Base-by-base conservation (phyloP, 2,113 vertebrate genomes). In the Ailuropoda melanoleuca region DNA sequence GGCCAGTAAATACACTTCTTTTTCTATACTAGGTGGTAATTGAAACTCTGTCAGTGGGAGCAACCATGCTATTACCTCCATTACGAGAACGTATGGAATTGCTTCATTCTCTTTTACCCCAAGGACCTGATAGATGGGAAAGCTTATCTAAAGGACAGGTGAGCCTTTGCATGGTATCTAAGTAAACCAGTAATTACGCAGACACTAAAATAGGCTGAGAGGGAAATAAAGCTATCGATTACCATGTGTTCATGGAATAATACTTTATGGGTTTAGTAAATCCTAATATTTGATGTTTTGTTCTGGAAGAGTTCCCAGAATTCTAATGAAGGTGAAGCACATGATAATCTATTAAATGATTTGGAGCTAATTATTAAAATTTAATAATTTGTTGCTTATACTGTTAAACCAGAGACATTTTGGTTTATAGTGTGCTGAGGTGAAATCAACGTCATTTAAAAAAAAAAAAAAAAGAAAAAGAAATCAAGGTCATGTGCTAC, bases 81-180 rank as follows among this genome's bases (percentile, higher is more conserved):
- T 98, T 99, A 91, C 98, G 99, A 96, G 99, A 99, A 98, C 99
- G 99, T 85, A 99, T 99, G 99, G 99, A 99, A 97, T 99, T 99
- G 34, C 99, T 99, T 1, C 99, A 99, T 98, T 99, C 99, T 8
- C 99, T 99, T 95, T 98, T 99, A 90, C 99, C 99, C 43, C 99
- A 99, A 98, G 99, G 99, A 60, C 99, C 99, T 24, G 99, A 99
- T 98, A 98, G 99, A 97, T 99, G 99, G 99, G 99, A 99, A 98
- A 99, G 99, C 88, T 99, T 99, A 93, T 99, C 99, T 60, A 99
- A 99, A 99, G 99, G 99, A 98, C 99, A 99, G 99, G 99, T 99
- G 99, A 97, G 82, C 53, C 80, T 82, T 95, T 96, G 26, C 39
- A 3, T 97, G 56, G 11, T 48, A 37, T 39, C 23, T 94, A 31